Evolutionary conservation across 2,888 invertebrate genomes (phyloP), one percentile per base, ranked within the genome.

Genomic region (Tetragonisca angustula): DNA sequence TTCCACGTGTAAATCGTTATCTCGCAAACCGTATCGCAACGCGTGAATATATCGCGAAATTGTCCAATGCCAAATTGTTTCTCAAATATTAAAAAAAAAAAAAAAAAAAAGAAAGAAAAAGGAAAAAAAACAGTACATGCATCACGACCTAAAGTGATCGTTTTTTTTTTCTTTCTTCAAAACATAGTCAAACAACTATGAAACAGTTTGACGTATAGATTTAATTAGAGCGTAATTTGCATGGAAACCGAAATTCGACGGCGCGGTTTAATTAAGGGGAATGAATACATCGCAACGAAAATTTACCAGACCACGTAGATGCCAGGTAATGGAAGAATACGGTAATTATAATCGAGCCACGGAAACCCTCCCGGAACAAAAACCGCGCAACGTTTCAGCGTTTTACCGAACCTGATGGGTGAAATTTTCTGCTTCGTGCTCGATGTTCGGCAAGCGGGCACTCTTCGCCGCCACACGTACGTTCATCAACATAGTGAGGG

Each of bases 401-500:
- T 64, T 75, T 74, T 52, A 64, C 32, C 49, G 69, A 27, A 21
- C 2, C 21, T 2, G 64, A 36, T 32, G n/a, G 32, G 43, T 61
- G 43, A 43, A 67, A 70, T 74, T 72, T 32, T 19, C 21, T 0
- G n/a, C 6, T 54, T 54, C n/a, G 4, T 15, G 49, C 21, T 50
- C 32, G 54, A 68, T 61, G 71, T 17, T 84, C 74, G 81, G 81
- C 43, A 43, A 82, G 83, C 68, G 81, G 83, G 83, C 87, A 74
- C 83, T 79, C 80, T 71, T 71, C 87, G 80, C 76, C 87, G 80
- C 76, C 75, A 67, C 80, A 87, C 88, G 80, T 81, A 79, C 85
- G 88, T 59, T 69, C 61, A 5, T n/a, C 27, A 73, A 72, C 13
- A 72, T 13, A 71, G 84, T 69, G 70, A 78, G 70, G 81, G 11